Evolutionary conservation across 2,888 invertebrate genomes (phyloP), one percentile per base, ranked within the genome.

Genomic region (Anarsia innoxiella): DNA sequence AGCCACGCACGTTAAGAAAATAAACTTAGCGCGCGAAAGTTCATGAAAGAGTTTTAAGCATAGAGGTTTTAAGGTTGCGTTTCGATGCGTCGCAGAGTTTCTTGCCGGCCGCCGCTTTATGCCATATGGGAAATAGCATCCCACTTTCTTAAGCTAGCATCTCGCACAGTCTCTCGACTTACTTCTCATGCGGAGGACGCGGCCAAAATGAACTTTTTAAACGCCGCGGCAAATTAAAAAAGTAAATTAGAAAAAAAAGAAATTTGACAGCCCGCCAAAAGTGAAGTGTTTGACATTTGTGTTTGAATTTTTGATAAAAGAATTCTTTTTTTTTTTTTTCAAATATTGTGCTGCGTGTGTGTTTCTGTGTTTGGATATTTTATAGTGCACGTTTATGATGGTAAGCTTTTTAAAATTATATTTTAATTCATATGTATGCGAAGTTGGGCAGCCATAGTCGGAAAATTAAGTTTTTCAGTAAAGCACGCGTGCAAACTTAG

Each of bases 131-230:
- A 66, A 61, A 53, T 53, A 46, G 45, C 53, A 69, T 59, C 66
- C 69, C 58, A 66, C 71, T 71, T 73, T 73, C 72, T 68, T 69
- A 40, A 39, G 45, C 45, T 46, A 50, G 51, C 52, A 61, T 61
- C 56, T 59, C 32, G 36, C 37, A 31, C 62, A 63, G 63, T 65
- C 52, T 47, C 41, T 39, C 39, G 32, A 36, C 42, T 35, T 23
- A 44, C 38, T 41, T 49, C 41, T 37, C 14, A 35, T 46, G 46
- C 46, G 44, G 40, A 43, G 49, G 46, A 51, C 65, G 65, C 46
- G 32, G 37, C 29, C 51, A 48, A 53, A 56, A 60, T 60, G 60
- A 50, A 50, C 53, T 46, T 49, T 33, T 8, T 11, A 23, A 38
- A 16, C 43, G 49, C 51, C 42, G 49, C 46, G 41, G 54, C 37